phyloP scores from a whole-genome alignment of 2,797 vertebrate species.

The Diceros bicornis region DNA sequence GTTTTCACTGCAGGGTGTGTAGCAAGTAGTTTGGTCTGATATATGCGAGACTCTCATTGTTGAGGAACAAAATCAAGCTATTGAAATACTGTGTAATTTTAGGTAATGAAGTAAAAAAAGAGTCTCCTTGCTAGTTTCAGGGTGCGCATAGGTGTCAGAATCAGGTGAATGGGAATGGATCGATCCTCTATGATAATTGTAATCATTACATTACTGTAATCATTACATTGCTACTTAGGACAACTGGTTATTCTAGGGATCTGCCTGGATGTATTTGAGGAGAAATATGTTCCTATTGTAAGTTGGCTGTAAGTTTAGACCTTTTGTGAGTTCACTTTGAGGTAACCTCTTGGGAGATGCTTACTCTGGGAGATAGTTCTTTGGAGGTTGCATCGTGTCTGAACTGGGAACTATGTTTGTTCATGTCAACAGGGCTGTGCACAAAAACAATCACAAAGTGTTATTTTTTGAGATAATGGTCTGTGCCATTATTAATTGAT shows the following conservation, averaged over 20 bases:
- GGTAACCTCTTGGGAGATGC: not conserved
- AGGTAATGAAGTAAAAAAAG: not conserved
- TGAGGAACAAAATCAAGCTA: slow-evolving; percentile 19
- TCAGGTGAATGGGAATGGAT: not conserved
- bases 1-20: not conserved
- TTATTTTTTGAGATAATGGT: not conserved
- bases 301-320: not conserved
- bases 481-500: slow-evolving; percentile 39
- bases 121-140: not conserved
- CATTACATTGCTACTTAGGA: not conserved
- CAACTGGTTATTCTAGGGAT: not conserved
- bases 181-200: slow-evolving; percentile 11
- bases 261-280: slow-evolving; percentile 9
- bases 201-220: not conserved
- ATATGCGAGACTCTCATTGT: not conserved
- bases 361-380: not conserved
- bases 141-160: not conserved
- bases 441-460: not conserved
- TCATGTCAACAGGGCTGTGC: not conserved
- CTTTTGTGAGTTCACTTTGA: not conserved
- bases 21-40: not conserved
- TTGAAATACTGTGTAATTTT: not conserved
- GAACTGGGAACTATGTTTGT: not conserved
- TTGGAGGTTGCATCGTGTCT: not conserved
- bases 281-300: not conserved